Percentiles rank a stretch among this genome's conserved stretches.
Conservation (phyloP, 2,888 invertebrate species). For the Caenorhabditis wallacei region DNA sequence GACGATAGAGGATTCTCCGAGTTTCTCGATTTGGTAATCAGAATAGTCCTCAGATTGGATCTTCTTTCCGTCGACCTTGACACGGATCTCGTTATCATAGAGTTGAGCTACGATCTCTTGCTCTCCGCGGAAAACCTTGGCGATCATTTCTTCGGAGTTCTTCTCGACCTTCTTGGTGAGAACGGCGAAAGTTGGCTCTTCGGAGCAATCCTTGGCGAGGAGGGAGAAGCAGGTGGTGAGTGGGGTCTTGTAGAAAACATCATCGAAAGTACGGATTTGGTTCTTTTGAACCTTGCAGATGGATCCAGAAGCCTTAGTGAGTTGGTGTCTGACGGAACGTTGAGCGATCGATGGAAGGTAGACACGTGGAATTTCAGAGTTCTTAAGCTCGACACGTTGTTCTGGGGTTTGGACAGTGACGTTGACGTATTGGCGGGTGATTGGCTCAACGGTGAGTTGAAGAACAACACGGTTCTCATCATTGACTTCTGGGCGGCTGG, state of each 20-base stretch:
- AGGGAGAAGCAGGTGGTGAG: slow-evolving; percentile 83
- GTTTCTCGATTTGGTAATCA: slow-evolving; percentile 38
- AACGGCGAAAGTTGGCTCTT: slow-evolving; percentile 83
- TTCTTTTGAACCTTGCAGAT: slow-evolving; percentile 68
- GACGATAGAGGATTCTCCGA: slow-evolving; percentile 63
- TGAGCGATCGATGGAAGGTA: slow-evolving; percentile 61
- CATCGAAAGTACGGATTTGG: slow-evolving; percentile 82
- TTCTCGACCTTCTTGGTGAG: slow-evolving; percentile 80
- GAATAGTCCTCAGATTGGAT: slow-evolving; percentile 17
- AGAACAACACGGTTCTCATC: slow-evolving; percentile 66
- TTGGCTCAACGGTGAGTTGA: slow-evolving; percentile 78
- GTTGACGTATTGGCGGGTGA: slow-evolving; percentile 75
- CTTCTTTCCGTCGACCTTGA: slow-evolving; percentile 71
- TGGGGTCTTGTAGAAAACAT: slow-evolving; percentile 77
- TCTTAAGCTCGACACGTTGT: slow-evolving; percentile 68
- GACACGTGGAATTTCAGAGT: slow-evolving; percentile 66
- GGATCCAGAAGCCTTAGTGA: slow-evolving; percentile 55
- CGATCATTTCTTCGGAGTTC: slow-evolving; percentile 72
- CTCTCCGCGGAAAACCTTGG: slow-evolving; percentile 64
- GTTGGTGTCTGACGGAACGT: slow-evolving; percentile 50
- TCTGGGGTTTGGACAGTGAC: slow-evolving; percentile 77
- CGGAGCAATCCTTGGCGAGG: slow-evolving; percentile 84
- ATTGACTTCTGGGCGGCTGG: slow-evolving; percentile 44
- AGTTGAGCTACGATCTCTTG: slow-evolving; percentile 62
- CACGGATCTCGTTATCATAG: slow-evolving; percentile 48